Conservation (phyloP, 37 sponge, comb jelly and placozoan genomes). For the Aplysina aerophoba region DNA sequence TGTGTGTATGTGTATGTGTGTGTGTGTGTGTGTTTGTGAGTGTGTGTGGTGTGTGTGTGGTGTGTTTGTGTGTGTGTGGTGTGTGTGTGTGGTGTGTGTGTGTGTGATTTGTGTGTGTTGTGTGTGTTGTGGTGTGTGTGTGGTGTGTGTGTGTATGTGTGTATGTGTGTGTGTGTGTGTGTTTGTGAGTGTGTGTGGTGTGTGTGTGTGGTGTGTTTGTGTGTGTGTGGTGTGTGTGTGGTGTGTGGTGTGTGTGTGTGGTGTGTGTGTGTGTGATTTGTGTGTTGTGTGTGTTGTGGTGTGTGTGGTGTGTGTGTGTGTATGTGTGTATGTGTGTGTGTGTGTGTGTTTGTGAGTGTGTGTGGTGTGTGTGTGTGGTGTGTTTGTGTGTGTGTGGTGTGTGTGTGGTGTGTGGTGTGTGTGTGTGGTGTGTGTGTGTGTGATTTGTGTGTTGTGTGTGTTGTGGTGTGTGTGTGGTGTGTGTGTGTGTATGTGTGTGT, state of each 20-base stretch:
- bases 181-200: no score
- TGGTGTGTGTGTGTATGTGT: constrained; percentile 9
- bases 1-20: background rate
- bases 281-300: no score
- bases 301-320: constrained; percentile 1
- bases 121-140: no score
- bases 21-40: no score
- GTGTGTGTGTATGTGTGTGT: background rate
- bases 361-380: no score
- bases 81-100: constrained; percentile 32
- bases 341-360: constrained; percentile 28
- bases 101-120: no score
- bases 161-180: background rate
- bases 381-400: no score
- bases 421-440: no score
- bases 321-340: constrained; percentile 27
- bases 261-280: background rate
- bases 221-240: background rate
- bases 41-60: no score
- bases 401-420: background rate
- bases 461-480: background rate
- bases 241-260: no score
- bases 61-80: constrained; percentile 7
- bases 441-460: no score
- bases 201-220: no score